Conservation (phyloP, 2,113 vertebrate species). For the Varanus salvator region DNA sequence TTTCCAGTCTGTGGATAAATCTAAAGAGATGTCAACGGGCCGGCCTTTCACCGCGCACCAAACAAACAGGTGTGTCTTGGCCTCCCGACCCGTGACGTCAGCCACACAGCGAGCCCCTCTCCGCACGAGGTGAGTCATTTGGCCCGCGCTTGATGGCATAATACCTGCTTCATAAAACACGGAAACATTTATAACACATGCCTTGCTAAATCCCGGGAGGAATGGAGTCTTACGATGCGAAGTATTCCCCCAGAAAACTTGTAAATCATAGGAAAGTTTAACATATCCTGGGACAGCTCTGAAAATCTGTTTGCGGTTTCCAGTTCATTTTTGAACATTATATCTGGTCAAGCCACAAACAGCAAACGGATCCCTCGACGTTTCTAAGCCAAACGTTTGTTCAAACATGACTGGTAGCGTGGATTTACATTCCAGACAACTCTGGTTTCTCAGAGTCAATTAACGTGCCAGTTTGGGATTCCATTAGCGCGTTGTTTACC, state of each 20-base stretch:
- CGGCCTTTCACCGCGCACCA: constrained; percentile 24
- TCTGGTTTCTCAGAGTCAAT: constrained; percentile 49
- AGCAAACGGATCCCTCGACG: constrained; percentile 33
- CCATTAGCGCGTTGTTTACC: background rate
- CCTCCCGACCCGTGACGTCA: constrained; percentile 65
- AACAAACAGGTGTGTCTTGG: constrained; percentile 69
- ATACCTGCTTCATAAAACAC: constrained; percentile 58
- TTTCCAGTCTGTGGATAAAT: constrained; percentile 69
- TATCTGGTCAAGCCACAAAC: constrained; percentile 58
- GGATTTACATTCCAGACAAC: constrained; percentile 39
- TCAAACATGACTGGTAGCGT: background rate
- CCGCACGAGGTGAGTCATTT: constrained; percentile 47
- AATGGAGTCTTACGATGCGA: constrained; percentile 54
- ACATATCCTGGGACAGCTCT: constrained; percentile 66
- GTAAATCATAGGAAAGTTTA: constrained; percentile 68
- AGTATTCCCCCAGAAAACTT: constrained; percentile 63
- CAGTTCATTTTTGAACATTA: constrained; percentile 29
- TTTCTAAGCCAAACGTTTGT: constrained; percentile 26
- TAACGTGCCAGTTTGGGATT: constrained; percentile 8
- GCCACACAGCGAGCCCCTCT: constrained; percentile 51
- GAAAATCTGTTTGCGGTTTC: constrained; percentile 74
- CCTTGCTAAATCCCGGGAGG: constrained; percentile 56
- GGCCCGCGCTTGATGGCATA: constrained; percentile 36
- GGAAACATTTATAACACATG: constrained; percentile 62
- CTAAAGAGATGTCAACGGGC: constrained; percentile 59